Evolutionary conservation across 1,140 invertebrate genomes (phyloP), one percentile per base, ranked within the genome.

Genomic region (Saccostrea glomerata): DNA sequence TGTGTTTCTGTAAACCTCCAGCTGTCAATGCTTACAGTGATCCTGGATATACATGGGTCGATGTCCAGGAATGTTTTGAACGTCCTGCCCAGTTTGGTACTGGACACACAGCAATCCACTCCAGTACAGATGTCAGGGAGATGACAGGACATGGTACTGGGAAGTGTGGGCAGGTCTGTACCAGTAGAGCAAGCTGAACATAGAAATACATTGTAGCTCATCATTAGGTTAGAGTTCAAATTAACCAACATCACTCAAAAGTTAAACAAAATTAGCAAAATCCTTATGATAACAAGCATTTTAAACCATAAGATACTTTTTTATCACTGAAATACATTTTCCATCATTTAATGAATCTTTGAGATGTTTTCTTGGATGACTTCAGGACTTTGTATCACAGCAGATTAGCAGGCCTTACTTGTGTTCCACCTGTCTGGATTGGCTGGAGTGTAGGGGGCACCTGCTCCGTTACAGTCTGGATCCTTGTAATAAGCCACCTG

Each of bases 61-160:
- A 88, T 77, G 12, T 55, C 23, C 5, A 85, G n/a, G 15, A 82
- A 55, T 9, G 87, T 36, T 17, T 60, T 30, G 55, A 88, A 85
- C n/a, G 23, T 77, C 58, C 87, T 83, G 7, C 36, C 25, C 47
- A 88, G 55, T 30, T 82, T 73, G 5, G 63, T 25, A n/a, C 58
- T 55, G 36, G 56, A 54, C 30, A 88, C 23, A 91, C 90, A 91
- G 60, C 90, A 91, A 13, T 82, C 82, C 17, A 91, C 54, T 2
- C 86, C 89, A 66, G 83, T 85, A 87, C 89, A 89, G 25, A 66
- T 55, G 58, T 87, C 86, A n/a, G 56, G 54, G 0, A 89, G 83
- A 20, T 87, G 83, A 17, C 89, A 89, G 30, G 86, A 63, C 17
- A 85, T 54, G n/a, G 73, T 84, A 54, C 55, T 56, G 11, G 77